phyloP scores from a whole-genome alignment of 2,888 invertebrate genomes.

The Timandra comae region DNA sequence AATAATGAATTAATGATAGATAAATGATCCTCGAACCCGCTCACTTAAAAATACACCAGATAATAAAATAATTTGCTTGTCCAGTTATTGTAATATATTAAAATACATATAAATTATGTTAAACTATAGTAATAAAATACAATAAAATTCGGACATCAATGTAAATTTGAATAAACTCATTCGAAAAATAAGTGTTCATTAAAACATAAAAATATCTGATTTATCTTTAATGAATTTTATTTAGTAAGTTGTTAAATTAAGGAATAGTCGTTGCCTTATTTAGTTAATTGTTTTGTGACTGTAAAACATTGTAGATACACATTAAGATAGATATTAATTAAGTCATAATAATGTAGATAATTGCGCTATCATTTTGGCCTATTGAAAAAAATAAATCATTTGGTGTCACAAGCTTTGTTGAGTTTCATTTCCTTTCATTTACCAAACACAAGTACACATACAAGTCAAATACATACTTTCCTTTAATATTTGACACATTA shows the following conservation, averaged over 20 bases:
- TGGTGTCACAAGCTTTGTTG: constrained; percentile 64
- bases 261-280: constrained; percentile 76
- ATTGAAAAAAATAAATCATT: constrained; percentile 73
- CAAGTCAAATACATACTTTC: too few species aligned
- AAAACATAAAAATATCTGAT: constrained; percentile 1
- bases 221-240: constrained; percentile 21
- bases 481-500: too few species aligned
- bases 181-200: constrained; percentile 5
- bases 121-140: too few species aligned
- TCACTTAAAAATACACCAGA: too few species aligned
- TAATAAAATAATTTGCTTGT: too few species aligned
- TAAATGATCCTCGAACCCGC: too few species aligned
- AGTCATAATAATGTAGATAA: constrained; percentile 73
- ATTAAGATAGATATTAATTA: constrained; percentile 60
- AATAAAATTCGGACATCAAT: too few species aligned
- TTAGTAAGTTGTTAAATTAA: constrained; percentile 56
- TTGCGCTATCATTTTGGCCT: constrained; percentile 74
- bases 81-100: too few species aligned
- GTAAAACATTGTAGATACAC: constrained; percentile 71
- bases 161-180: constrained; percentile 2
- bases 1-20: too few species aligned
- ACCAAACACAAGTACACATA: too few species aligned
- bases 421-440: constrained; percentile 26
- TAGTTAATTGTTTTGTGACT: constrained; percentile 74
- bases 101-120: too few species aligned